Conservation (phyloP, 2,888 invertebrate genomes). For the Trichopria drosophilae region DNA sequence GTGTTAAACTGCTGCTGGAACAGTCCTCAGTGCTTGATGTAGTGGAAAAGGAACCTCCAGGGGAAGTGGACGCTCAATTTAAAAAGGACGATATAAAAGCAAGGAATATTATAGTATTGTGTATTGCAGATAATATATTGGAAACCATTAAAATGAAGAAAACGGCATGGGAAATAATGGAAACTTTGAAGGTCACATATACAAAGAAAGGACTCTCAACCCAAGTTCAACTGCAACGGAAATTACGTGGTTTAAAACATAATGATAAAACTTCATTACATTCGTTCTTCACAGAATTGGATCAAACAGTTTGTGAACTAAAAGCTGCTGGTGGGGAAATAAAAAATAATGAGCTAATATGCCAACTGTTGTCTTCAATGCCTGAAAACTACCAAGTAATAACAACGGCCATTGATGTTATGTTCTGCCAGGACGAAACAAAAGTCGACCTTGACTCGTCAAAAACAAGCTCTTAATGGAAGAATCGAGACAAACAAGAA, state of each 20-base stretch:
- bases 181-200: conserved; percentile 3
- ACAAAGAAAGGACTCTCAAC: conserved; percentile 2
- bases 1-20: conserved; percentile 5
- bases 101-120: conserved; percentile 31
- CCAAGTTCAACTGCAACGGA: conserved; percentile 6
- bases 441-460: conserved; percentile 1
- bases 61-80: background rate
- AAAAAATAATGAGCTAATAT: conserved; percentile 4
- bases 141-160: conserved; percentile 33
- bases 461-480: conserved; percentile 7
- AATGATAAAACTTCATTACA: background rate
- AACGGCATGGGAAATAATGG: conserved; percentile 34
- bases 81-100: conserved; percentile 13
- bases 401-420: conserved; percentile 4
- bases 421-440: conserved; percentile 1
- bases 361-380: conserved; percentile 1
- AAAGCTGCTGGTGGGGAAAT: conserved; percentile 4
- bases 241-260: conserved; percentile 1
- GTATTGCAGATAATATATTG: conserved; percentile 31
- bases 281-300: too few species aligned
- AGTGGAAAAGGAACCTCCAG: background rate
- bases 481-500: conserved; percentile 5
- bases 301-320: conserved; percentile 2
- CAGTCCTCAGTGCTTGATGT: background rate
- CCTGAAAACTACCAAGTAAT: conserved; percentile 1